These are phyloP conservation scores for Eubucco bourcierii DNA, from an alignment of 2,113 vertebrate species.

Conservation along the genomic window DNA sequence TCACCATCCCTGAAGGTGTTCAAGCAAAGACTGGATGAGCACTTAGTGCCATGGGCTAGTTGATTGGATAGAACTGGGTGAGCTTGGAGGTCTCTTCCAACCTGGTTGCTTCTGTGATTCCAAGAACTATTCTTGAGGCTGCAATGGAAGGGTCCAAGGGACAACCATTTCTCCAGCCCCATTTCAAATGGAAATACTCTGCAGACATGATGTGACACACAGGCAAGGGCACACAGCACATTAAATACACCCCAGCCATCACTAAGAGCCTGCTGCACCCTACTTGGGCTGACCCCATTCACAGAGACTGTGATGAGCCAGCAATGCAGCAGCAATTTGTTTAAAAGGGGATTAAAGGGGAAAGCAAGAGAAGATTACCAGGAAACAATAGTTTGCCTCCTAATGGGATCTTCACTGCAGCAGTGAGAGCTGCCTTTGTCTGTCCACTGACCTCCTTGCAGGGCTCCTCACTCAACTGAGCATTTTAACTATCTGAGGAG, in stretches of 20 bases:
- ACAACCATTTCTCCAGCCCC: neutral
- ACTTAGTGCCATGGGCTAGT: too few relatives aligned
- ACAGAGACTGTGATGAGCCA: accelerated
- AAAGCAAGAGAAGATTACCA: neutral
- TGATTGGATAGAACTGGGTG: too few relatives aligned
- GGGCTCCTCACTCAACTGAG: neutral
- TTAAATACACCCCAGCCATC: neutral
- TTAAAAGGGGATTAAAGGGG: conserved; percentile 60
- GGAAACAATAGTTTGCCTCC: neutral
- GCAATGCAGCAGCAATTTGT: neutral
- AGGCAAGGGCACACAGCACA: neutral
- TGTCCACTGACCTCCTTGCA: neutral
- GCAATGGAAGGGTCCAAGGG: neutral
- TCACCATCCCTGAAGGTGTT: too few relatives aligned
- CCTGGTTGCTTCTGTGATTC: too few relatives aligned
- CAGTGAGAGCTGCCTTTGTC: neutral
- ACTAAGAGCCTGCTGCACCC: neutral
- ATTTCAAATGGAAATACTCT: neutral
- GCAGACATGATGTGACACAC: neutral
- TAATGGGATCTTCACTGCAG: neutral
- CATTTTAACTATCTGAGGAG: neutral
- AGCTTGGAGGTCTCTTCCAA: too few relatives aligned
- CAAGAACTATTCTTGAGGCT: neutral
- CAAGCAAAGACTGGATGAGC: too few relatives aligned
- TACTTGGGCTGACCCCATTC: neutral